These are phyloP conservation scores for Sinonovacula constricta DNA, from an alignment of 1,140 invertebrate genomes.

Conservation along the genomic window DNA sequence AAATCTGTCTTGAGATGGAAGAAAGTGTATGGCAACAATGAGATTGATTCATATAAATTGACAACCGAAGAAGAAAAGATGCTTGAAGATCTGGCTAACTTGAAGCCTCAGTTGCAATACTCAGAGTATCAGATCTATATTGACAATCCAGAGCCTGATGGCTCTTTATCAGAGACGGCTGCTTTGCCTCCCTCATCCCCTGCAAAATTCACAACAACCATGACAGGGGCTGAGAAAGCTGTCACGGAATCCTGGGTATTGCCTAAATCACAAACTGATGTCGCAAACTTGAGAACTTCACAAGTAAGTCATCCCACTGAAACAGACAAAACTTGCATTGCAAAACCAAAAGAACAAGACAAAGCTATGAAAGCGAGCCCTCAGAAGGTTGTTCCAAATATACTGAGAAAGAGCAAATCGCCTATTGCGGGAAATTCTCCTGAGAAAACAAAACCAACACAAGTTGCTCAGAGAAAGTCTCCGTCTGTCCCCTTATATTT, in stretches of 20 bases:
- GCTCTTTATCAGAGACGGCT: too few relatives aligned
- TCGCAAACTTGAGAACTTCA: not conserved
- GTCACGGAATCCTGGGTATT: not conserved
- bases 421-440: not conserved
- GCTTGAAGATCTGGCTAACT: too few relatives aligned
- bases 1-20: conserved; percentile 31
- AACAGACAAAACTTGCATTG: not conserved
- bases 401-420: not conserved
- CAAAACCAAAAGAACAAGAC: not conserved
- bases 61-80: conserved; percentile 15
- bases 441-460: not conserved
- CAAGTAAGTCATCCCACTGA: not conserved
- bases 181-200: too few relatives aligned
- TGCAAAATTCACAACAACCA: not conserved
- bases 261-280: not conserved
- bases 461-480: too few relatives aligned
- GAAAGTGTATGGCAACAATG: conserved; percentile 19
- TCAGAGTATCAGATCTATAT: conserved; percentile 42
- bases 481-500: not conserved
- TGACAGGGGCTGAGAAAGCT: not conserved
- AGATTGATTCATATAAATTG: conserved; percentile 8
- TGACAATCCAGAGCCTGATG: conserved; percentile 36
- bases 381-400: not conserved
- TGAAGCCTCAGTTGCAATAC: too few relatives aligned
- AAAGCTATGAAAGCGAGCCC: not conserved